phyloP scores from a whole-genome alignment of 1,140 invertebrate genomes.

The Wiebesia pumilae region DNA sequence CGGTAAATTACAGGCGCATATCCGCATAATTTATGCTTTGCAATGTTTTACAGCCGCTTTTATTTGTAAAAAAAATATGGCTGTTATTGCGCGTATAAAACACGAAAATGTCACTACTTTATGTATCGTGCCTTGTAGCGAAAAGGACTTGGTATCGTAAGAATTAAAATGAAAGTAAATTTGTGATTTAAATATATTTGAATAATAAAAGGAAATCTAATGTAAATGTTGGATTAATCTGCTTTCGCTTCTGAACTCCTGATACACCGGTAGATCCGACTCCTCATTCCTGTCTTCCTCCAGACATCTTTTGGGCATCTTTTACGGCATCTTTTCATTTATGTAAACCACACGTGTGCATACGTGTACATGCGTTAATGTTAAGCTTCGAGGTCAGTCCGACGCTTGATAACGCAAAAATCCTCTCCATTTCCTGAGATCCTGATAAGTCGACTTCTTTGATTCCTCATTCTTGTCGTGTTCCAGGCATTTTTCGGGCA shows the following conservation, averaged over 20 bases:
- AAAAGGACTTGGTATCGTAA: neutral
- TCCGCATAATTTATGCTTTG: no score
- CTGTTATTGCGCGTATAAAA: no score
- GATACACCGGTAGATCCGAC: neutral
- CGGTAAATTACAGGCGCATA: no score
- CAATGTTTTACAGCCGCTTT: no score
- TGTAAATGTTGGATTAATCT: neutral
- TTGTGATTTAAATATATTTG: neutral
- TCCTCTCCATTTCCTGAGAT: neutral
- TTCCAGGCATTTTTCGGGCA: slow-evolving; percentile 7
- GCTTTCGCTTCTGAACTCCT: neutral
- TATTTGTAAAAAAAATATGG: no score
- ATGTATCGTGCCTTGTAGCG: no score
- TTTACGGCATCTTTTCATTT: neutral
- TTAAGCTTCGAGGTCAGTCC: no score
- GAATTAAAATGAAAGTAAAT: neutral
- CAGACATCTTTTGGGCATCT: neutral
- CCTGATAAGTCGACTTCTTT: neutral
- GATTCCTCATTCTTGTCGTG: slow-evolving; percentile 15
- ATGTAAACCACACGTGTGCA: neutral
- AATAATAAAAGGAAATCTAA: neutral
- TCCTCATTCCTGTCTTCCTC: slow-evolving; percentile 6
- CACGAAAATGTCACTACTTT: no score
- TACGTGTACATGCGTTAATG: no score
- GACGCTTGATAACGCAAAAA: neutral